Evolutionary conservation across 2,888 invertebrate species (phyloP).

Genomic region (Crioceris asparagi): DNA sequence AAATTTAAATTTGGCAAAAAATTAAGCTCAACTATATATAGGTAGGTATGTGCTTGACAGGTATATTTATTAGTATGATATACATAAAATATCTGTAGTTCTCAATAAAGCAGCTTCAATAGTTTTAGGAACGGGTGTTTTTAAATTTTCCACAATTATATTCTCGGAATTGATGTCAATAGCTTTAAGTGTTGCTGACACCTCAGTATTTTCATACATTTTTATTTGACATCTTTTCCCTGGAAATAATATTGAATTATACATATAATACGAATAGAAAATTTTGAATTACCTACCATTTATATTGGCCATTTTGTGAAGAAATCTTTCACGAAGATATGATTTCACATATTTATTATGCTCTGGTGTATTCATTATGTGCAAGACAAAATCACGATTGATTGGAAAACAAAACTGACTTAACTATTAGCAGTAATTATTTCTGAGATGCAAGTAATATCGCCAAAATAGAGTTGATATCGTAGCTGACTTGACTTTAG

Average conservation of each 20-base stretch:
- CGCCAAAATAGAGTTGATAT: no score
- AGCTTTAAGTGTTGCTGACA: conserved; percentile 28
- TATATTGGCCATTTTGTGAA: conserved; percentile 28
- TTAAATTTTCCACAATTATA: conserved; percentile 31
- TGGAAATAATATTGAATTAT: no score
- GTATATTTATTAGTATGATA: conserved; percentile 15
- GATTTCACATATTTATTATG: conserved; percentile 25
- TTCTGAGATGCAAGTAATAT: no score
- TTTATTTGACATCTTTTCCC: conserved; percentile 25
- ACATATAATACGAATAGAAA: no score
- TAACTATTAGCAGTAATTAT: no score
- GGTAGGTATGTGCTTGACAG: no score
- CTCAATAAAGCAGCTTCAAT: conserved; percentile 28
- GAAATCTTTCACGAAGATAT: conserved; percentile 30
- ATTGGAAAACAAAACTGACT: no score
- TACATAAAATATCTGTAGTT: conserved; percentile 29
- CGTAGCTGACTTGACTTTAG: no score
- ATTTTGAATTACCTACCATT: conserved; percentile 23
- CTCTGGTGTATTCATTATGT: no score
- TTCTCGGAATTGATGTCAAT: conserved; percentile 30
- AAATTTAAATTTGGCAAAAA: no score
- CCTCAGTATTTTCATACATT: conserved; percentile 30
- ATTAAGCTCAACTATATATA: no score
- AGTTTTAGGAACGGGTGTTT: conserved; percentile 24
- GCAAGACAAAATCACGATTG: no score